Conservation (phyloP, 2,113 vertebrate species). For the Sterrhoptilus dennistouni region DNA sequence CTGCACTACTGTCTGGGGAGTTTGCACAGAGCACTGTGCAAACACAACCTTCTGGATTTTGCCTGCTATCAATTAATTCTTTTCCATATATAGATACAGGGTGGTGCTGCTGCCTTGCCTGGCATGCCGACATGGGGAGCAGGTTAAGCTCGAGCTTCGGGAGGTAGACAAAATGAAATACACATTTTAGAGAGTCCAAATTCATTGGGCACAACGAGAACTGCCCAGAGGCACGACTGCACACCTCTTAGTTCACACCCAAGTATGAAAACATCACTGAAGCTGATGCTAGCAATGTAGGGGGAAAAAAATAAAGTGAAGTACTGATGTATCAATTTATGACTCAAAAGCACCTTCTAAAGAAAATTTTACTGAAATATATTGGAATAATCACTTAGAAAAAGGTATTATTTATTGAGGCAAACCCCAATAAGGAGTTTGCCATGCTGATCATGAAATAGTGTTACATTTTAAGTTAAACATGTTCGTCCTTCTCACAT, state of each 20-base stretch:
- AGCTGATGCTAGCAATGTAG: fast-evolving
- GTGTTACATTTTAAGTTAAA: not conserved
- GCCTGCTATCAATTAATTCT: too few species aligned
- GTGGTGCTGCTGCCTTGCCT: slow-evolving; percentile 12
- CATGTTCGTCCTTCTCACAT: not conserved
- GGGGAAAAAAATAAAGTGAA: not conserved
- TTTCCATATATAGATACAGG: too few species aligned
- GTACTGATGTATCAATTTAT: not conserved
- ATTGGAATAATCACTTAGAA: not conserved
- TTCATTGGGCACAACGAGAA: not conserved
- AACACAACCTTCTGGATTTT: not conserved
- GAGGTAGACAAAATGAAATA: not conserved
- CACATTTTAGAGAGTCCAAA: not conserved
- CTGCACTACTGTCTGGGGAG: fast-evolving
- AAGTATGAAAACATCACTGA: not conserved
- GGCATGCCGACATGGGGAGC: fast-evolving
- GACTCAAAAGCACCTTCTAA: not conserved
- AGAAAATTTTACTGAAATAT: not conserved
- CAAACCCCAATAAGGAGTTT: not conserved
- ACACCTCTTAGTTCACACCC: not conserved
- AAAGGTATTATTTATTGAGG: not conserved
- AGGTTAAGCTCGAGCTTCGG: not conserved
- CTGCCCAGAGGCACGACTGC: not conserved
- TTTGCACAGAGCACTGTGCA: not conserved
- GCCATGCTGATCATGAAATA: not conserved